Evolutionary conservation across 2,888 invertebrate species (phyloP).

Genomic region (Anarsia innoxiella): DNA sequence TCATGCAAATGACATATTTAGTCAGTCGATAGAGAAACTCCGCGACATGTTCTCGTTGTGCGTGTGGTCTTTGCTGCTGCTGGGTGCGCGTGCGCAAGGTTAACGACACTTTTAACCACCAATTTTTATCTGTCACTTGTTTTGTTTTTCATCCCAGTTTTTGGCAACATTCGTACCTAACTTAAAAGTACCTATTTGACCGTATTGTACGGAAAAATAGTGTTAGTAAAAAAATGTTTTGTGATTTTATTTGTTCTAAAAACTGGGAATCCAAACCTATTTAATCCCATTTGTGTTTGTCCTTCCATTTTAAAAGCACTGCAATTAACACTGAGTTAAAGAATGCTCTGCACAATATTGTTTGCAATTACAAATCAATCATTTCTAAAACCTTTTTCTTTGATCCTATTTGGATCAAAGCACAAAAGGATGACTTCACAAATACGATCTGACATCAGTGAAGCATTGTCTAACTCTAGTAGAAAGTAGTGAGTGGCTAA

Average conservation of each 20-base stretch:
- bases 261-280: too few species aligned
- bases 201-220: too few species aligned
- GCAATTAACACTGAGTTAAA: constrained; percentile 42
- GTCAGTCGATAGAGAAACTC: too few species aligned
- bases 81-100: constrained; percentile 46
- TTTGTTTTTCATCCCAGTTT: too few species aligned
- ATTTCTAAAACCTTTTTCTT: background rate
- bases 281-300: constrained; percentile 38
- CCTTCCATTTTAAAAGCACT: constrained; percentile 29
- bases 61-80: constrained; percentile 33
- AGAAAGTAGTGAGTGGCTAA: constrained; percentile 32
- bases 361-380: constrained; percentile 4
- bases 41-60: constrained; percentile 19
- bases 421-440: too few species aligned
- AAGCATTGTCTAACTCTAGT: constrained; percentile 28
- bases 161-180: too few species aligned
- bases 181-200: too few species aligned
- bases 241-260: too few species aligned
- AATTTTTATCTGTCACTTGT: too few species aligned
- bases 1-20: too few species aligned
- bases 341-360: constrained; percentile 28
- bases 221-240: too few species aligned
- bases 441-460: background rate
- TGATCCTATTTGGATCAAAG: background rate
- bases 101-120: constrained; percentile 24